phyloP scores from a whole-genome alignment of 2,797 vertebrate genomes.

The Poliocrania exsul region DNA sequence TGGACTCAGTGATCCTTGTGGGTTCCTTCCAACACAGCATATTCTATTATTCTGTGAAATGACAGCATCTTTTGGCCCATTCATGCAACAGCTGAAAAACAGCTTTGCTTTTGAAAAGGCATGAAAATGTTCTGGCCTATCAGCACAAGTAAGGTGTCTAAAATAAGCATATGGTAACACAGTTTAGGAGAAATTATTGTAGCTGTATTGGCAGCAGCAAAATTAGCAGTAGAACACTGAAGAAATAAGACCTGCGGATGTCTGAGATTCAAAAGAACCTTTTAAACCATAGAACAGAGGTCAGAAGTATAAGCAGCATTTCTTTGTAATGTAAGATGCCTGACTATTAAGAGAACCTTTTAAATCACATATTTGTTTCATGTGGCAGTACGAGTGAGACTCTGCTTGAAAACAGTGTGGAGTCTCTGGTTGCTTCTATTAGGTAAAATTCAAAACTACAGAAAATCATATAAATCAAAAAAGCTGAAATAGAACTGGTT shows the following conservation, averaged over 20 bases:
- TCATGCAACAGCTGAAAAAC: slow-evolving; percentile 9
- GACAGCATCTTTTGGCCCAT: slow-evolving; percentile 2
- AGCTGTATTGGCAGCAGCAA: not conserved
- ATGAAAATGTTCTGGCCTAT: not conserved
- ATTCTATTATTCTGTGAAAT: not conserved
- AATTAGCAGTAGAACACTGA: not conserved
- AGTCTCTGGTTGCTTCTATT: not conserved
- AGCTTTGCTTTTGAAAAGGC: slow-evolving; percentile 1
- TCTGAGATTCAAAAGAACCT: not conserved
- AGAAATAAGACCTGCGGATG: not conserved
- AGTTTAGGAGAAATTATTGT: not conserved
- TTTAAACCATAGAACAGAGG: not conserved
- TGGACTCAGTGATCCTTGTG: not conserved
- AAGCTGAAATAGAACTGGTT: not conserved
- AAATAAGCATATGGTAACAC: not conserved
- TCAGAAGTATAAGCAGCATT: not conserved
- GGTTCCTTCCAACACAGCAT: not conserved
- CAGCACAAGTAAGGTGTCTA: not conserved
- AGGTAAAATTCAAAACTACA: not conserved
- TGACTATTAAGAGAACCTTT: not conserved
- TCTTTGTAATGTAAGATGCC: not conserved
- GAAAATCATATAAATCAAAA: not conserved
- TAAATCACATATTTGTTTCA: not conserved
- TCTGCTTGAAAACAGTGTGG: no score
- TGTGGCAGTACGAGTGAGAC: not conserved